Evolutionary conservation across 2,113 vertebrate genomes (phyloP).

Genomic region (Pluvianellus socialis): DNA sequence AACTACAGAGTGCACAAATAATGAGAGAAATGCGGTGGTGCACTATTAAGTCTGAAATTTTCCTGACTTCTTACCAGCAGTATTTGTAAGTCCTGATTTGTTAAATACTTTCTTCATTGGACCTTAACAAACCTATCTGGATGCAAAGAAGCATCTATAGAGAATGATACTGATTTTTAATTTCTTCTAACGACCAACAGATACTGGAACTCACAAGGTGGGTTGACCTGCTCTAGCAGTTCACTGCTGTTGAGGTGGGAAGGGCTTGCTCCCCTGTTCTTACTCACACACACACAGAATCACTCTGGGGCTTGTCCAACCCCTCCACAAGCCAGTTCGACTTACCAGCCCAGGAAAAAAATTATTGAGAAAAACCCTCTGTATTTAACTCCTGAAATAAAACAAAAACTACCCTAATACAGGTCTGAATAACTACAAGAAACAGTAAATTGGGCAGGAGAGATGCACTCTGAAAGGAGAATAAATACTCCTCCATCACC

Average conservation of each 20-base stretch:
- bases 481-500: not conserved
- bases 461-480: not conserved
- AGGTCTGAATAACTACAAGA: not conserved
- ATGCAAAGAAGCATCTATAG: not conserved
- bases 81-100: not conserved
- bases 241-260: not conserved
- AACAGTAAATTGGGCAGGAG: not conserved
- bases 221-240: not conserved
- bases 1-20: not conserved
- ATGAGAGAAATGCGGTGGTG: not conserved
- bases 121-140: not conserved
- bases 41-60: not conserved
- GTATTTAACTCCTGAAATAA: not conserved
- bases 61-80: not conserved
- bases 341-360: not conserved
- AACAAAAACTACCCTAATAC: not conserved
- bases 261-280: not conserved
- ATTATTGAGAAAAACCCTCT: not conserved
- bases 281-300: not conserved
- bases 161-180: accelerated
- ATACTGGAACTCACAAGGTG: no score
- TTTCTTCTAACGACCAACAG: not conserved
- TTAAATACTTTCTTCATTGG: not conserved
- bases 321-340: no score
- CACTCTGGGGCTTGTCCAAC: not conserved